Evolutionary conservation across 2,888 invertebrate genomes (phyloP).

Genomic region (Dascillus cervinus): DNA sequence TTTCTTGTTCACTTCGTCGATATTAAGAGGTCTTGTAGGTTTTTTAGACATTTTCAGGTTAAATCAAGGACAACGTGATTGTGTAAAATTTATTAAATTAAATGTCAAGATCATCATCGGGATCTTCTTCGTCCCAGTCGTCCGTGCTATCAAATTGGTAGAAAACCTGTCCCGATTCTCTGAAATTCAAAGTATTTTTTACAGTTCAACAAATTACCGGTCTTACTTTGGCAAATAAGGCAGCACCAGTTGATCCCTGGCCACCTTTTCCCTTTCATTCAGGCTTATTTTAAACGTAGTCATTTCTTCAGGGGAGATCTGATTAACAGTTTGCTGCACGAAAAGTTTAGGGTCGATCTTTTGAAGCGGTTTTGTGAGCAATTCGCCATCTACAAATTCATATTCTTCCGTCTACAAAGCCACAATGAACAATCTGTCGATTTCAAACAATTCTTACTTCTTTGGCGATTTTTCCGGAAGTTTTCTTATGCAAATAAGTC

Average conservation of each 20-base stretch:
- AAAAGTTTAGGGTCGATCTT: constrained; percentile 32
- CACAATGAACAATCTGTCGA: constrained; percentile 3
- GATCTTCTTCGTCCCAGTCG: constrained; percentile 82
- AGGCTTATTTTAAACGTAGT: constrained; percentile 60
- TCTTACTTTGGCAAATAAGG: constrained; percentile 50
- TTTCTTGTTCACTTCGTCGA: constrained; percentile 25
- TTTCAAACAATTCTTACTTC: constrained; percentile 28
- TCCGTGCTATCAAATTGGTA: constrained; percentile 72
- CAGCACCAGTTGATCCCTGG: constrained; percentile 51
- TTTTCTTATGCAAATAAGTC: constrained; percentile 43
- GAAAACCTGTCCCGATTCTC: constrained; percentile 53
- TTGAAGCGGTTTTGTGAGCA: constrained; percentile 30
- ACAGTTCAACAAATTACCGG: constrained; percentile 32
- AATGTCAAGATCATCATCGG: constrained; percentile 77
- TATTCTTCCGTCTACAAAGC: constrained; percentile 31
- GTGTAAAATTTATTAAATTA: too few species aligned
- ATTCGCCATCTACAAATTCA: constrained; percentile 34
- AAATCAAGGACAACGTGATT: too few species aligned
- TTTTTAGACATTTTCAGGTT: constrained; percentile 1
- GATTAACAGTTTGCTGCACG: constrained; percentile 23
- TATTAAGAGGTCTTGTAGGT: constrained; percentile 10
- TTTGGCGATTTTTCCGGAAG: constrained; percentile 46
- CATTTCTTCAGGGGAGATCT: constrained; percentile 42
- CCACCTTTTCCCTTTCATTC: constrained; percentile 53
- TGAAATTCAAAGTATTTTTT: too few species aligned